A percentile compares a stretch with the other conserved stretches of the same genome.
Evolutionary conservation across 1,140 invertebrate genomes (phyloP).

Genomic region (Zaprionus tsacasi): DNA sequence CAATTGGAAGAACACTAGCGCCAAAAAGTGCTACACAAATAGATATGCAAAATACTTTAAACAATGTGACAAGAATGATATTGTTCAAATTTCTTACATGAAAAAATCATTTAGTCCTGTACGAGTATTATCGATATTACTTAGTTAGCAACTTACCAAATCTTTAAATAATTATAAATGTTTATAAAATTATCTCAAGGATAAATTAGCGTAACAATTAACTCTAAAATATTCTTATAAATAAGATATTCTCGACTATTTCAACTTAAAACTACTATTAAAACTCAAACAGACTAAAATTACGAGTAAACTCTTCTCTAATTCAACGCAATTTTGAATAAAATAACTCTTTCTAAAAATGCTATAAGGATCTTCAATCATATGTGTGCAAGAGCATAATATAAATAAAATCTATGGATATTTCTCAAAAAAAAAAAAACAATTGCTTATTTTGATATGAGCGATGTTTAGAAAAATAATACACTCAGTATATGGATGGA

Average conservation of each 20-base stretch:
- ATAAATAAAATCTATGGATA: constrained; percentile 11
- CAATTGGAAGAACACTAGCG: background rate
- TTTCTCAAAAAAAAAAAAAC: constrained; percentile 45
- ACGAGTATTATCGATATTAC: constrained; percentile 53
- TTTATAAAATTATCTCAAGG: constrained; percentile 48
- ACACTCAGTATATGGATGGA: constrained; percentile 22
- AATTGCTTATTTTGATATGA: too few species aligned
- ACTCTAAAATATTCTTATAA: constrained; percentile 59
- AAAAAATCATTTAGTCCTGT: constrained; percentile 40
- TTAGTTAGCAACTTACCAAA: constrained; percentile 77
- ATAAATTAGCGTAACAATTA: constrained; percentile 43
- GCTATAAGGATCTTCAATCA: constrained; percentile 71
- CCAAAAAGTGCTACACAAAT: background rate
- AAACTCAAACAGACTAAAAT: constrained; percentile 45
- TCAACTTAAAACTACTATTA: constrained; percentile 46
- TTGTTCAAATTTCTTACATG: constrained; percentile 68
- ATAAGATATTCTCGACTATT: constrained; percentile 64
- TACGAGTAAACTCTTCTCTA: constrained; percentile 62
- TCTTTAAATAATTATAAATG: constrained; percentile 61
- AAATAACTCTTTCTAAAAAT: constrained; percentile 38
- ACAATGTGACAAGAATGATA: constrained; percentile 49
- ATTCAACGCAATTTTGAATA: constrained; percentile 37
- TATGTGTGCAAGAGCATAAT: constrained; percentile 60
- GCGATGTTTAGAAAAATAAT: constrained; percentile 8
- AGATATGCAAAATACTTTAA: background rate